Conservation (phyloP, 2,113 vertebrate genomes). For the Camelus bactrianus region DNA sequence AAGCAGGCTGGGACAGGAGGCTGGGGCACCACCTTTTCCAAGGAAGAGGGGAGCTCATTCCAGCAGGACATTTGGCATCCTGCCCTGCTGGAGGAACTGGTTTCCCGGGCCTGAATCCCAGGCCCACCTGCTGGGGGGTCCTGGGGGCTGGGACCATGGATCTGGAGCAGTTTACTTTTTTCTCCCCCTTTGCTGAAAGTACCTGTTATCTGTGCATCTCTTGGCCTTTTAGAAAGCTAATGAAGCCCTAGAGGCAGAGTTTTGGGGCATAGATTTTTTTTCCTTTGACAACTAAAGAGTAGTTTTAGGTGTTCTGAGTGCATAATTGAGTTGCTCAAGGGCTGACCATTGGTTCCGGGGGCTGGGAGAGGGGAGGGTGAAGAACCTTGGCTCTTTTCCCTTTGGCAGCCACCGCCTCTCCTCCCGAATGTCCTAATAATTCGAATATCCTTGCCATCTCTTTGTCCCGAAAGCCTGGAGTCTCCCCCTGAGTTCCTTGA, state of each 20-base stretch:
- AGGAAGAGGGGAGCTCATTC: slow-evolving; percentile 48
- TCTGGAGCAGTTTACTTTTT: slow-evolving; percentile 38
- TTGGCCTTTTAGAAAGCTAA: slow-evolving; percentile 50
- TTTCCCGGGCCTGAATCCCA: slow-evolving; percentile 60
- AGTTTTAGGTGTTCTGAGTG: slow-evolving; percentile 3
- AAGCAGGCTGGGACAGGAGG: slow-evolving; percentile 75
- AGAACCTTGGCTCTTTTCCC: not conserved
- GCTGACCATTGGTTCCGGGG: not conserved
- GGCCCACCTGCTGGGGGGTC: not conserved
- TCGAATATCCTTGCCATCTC: not conserved
- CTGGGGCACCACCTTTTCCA: slow-evolving; percentile 52
- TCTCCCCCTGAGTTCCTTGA: not conserved
- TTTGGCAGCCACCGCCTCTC: not conserved
- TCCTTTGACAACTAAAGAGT: not conserved
- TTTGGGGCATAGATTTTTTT: not conserved
- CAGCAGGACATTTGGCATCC: slow-evolving; percentile 58
- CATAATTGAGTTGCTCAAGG: slow-evolving; percentile 37
- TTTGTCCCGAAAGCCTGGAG: not conserved
- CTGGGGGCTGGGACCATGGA: not conserved
- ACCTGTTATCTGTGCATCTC: slow-evolving; percentile 54
- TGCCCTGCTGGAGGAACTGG: slow-evolving; percentile 75
- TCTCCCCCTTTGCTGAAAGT: not conserved
- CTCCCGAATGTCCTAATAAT: not conserved
- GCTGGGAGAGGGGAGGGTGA: not conserved
- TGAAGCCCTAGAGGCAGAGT: slow-evolving; percentile 57